Evolutionary conservation across 2,797 vertebrate species (phyloP).

Genomic region (Sebastes oblongus): DNA sequence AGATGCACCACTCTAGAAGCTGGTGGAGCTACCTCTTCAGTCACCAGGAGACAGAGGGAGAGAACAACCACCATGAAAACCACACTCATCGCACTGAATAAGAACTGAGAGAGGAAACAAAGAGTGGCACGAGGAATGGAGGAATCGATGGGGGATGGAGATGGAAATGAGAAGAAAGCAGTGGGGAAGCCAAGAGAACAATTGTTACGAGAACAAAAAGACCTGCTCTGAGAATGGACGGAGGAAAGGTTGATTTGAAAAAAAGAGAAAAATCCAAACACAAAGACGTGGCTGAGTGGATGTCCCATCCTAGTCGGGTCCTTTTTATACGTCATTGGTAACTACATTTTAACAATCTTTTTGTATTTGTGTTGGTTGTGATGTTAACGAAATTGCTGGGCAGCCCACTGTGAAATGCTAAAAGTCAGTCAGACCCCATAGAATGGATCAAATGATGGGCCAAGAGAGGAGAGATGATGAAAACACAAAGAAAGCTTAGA

Average conservation of each 20-base stretch:
- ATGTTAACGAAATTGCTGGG: slow-evolving; percentile 46
- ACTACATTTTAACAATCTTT: slow-evolving; percentile 35
- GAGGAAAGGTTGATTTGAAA: slow-evolving; percentile 16
- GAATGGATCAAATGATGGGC: neutral
- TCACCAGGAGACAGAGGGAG: slow-evolving; percentile 80
- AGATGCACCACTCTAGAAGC: slow-evolving; percentile 79
- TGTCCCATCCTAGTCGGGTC: neutral
- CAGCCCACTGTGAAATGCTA: slow-evolving; percentile 38
- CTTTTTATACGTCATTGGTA: slow-evolving; percentile 37
- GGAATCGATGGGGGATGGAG: neutral
- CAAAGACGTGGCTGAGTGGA: neutral
- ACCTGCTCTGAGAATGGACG: neutral
- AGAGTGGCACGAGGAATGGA: neutral
- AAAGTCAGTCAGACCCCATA: slow-evolving; percentile 8
- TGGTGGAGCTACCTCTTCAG: slow-evolving; percentile 85
- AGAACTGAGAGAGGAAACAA: neutral
- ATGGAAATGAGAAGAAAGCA: neutral
- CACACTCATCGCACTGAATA: slow-evolving; percentile 76
- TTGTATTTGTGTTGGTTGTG: slow-evolving; percentile 58
- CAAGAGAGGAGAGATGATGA: neutral
- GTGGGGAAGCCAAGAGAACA: slow-evolving; percentile 16
- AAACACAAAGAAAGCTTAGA: slow-evolving; percentile 6
- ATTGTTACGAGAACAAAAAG: neutral
- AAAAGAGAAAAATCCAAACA: slow-evolving; percentile 4
- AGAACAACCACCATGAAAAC: slow-evolving; percentile 73